Evolutionary conservation across 2,888 invertebrate species (phyloP).

Genomic region (Pachydiplax longipennis): DNA sequence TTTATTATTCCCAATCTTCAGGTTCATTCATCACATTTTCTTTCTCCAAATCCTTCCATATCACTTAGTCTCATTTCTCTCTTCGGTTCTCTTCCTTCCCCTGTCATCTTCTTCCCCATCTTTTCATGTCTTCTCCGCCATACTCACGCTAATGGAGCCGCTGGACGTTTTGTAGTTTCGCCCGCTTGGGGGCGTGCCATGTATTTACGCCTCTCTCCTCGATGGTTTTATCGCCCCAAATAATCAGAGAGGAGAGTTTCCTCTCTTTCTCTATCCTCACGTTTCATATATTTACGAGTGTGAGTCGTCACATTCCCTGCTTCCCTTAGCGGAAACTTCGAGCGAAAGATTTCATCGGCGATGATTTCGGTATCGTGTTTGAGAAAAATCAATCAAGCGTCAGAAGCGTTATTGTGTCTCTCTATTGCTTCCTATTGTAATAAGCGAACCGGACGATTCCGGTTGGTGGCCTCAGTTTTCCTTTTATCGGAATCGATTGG

Average conservation of each 20-base stretch:
- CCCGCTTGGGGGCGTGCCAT: not conserved
- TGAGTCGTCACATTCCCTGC: not conserved
- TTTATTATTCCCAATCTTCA: not conserved
- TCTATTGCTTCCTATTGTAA: not conserved
- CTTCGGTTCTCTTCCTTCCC: not conserved
- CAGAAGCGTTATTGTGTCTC: not conserved
- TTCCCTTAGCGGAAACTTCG: not conserved
- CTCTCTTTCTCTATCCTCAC: not conserved
- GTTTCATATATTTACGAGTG: not conserved
- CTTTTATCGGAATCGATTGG: not conserved
- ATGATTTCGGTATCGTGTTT: not conserved
- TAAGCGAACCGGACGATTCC: not conserved
- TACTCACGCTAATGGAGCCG: not conserved
- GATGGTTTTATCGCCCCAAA: not conserved
- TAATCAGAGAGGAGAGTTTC: not conserved
- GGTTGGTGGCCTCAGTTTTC: not conserved
- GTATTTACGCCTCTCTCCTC: not conserved
- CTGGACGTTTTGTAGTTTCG: not conserved
- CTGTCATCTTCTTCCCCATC: not conserved
- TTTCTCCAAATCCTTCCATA: not conserved
- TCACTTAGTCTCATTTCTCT: not conserved
- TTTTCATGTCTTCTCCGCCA: not conserved
- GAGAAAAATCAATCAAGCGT: not conserved
- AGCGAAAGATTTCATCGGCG: not conserved
- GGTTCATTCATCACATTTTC: not conserved